Evolutionary conservation across 2,113 vertebrate genomes (phyloP), one percentile per base, ranked within the genome.

Genomic region (Alosa alosa): DNA sequence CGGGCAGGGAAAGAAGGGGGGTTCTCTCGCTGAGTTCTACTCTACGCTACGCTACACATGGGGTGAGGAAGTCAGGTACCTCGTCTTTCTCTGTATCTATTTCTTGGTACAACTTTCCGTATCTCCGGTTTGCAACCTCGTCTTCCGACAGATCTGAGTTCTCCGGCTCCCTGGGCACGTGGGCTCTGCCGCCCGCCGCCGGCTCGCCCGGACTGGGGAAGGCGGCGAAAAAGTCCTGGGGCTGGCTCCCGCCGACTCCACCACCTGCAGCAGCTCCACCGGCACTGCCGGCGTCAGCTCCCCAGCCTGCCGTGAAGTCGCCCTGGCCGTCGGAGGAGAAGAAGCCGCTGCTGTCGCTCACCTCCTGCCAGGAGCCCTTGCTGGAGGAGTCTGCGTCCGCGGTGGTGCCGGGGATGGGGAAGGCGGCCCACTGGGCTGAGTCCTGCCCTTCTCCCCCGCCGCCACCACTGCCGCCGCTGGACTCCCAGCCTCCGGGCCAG

Each of bases 131-230:
- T 93, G 97, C 96, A 94, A 97, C 96, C 94, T 99, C 97, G 92
- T 99, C 97, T 97, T 98, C 98, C 91, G 97, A 98, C 92, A 99
- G 96, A 94, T 99, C 97, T 94, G 97, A 98, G 93, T 94, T 95
- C 92, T 97, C 97, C 93, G 93, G 94, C 90, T 99, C 98, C 95
- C 93, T 97, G 89, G 93, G 95, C 91, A 92, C 94, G 94, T 93
- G 88, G 91, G 93, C 90, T 85, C 90, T 93, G 88, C 88, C 90
- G 91, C 92, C 93, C 89, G 87, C 93, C 90, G 90, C 91, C 84
- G 88, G 90, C 82, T 92, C 90, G 89, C 92, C 92, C 44, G 36
- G 85, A 49, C 55, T 84, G 78, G 84, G 17, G 31, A 86, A 78
- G 41, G 84, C 49, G 46, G 68, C 84, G 82, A 91, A 41, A 31